Percentiles rank a stretch among this genome's conserved stretches.
phyloP scores from a whole-genome alignment of 2,113 vertebrate species.

The Poecile atricapillus region DNA sequence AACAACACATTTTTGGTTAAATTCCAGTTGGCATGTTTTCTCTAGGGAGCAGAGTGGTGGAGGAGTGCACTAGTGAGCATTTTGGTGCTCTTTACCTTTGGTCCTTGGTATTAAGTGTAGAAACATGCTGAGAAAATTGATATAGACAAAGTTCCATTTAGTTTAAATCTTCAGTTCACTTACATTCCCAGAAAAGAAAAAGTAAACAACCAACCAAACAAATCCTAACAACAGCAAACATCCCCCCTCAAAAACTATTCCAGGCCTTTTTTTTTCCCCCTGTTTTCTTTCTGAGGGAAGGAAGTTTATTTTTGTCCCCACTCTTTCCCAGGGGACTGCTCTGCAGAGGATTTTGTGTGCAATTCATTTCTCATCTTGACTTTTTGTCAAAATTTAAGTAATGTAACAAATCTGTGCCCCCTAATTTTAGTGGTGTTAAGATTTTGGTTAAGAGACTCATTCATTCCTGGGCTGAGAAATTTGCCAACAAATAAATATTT shows the following conservation, averaged over 20 bases:
- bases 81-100: neutral
- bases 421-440: neutral
- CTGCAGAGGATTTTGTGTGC: neutral
- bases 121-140: neutral
- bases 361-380: neutral
- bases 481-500: neutral
- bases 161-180: neutral
- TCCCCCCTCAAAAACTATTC: neutral
- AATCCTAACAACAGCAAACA: neutral
- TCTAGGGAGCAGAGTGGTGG: neutral
- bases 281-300: neutral
- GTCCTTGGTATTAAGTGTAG: neutral
- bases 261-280: neutral
- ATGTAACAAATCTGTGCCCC: neutral
- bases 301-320: conserved; percentile 44
- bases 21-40: conserved; percentile 42
- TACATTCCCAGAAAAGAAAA: neutral
- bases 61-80: neutral
- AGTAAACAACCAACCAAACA: neutral
- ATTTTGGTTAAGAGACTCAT: neutral
- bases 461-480: neutral
- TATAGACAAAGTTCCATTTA: neutral
- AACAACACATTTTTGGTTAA: conserved; percentile 37
- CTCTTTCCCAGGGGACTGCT: neutral
- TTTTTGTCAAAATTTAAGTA: neutral